Conservation (phyloP, 2,113 vertebrate species). For the Nothoprocta pentlandii region DNA sequence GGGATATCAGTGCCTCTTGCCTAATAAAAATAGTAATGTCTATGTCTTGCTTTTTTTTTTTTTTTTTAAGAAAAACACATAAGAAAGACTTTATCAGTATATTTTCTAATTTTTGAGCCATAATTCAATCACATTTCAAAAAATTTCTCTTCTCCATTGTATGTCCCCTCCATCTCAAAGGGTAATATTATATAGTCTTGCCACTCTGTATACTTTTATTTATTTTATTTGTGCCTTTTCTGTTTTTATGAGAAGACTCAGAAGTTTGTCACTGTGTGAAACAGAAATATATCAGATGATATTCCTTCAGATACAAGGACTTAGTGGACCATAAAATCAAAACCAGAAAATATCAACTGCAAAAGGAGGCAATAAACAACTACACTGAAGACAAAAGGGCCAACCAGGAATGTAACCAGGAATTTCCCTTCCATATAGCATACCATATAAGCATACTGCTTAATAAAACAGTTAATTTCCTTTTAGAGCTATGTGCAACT, state of each 20-base stretch:
- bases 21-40: too few species aligned
- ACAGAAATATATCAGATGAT: not conserved
- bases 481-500: not conserved
- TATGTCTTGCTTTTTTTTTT: too few species aligned
- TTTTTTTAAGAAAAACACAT: too few species aligned
- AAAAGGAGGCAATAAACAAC: not conserved
- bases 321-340: not conserved
- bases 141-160: not conserved
- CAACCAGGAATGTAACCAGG: not conserved
- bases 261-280: not conserved
- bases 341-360: not conserved
- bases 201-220: not conserved
- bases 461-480: not conserved
- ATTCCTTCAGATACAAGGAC: not conserved
- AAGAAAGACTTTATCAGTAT: not conserved
- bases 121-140: not conserved
- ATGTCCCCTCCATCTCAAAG: not conserved
- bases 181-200: not conserved
- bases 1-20: too few species aligned
- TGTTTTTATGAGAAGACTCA: not conserved
- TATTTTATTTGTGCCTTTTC: not conserved
- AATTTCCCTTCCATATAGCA: not conserved
- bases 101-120: not conserved
- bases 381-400: not conserved
- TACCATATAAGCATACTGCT: not conserved